Conservation (phyloP, 1,140 invertebrate genomes). For the Aphaenogaster rudis region DNA sequence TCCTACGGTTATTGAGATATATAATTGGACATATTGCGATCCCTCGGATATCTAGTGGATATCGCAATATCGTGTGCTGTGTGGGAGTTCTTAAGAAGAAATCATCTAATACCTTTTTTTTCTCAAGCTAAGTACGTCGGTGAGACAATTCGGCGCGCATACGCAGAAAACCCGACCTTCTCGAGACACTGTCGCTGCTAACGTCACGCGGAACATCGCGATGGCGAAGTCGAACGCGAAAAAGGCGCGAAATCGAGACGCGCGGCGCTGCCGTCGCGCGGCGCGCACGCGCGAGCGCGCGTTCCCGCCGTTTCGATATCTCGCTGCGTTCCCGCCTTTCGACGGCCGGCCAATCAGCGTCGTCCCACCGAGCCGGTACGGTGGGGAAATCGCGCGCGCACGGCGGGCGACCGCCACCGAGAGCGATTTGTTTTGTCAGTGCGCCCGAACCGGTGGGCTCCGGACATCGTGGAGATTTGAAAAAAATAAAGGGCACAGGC, state of each 20-base stretch:
- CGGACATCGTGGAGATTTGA: not conserved
- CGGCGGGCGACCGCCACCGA: not conserved
- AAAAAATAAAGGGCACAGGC: slow-evolving; percentile 10
- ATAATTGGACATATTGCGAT: no score
- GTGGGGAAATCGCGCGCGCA: not conserved
- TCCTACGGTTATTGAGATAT: no score
- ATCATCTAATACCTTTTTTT: no score
- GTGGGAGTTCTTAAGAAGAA: no score
- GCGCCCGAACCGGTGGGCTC: not conserved
- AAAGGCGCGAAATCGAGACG: slow-evolving; percentile 11
- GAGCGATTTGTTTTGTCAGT: slow-evolving; percentile 25
- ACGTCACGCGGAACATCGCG: not conserved
- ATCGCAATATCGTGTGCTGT: no score
- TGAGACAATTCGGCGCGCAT: no score
- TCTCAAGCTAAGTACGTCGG: no score
- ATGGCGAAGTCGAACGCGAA: not conserved
- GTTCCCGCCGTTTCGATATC: slow-evolving; percentile 46
- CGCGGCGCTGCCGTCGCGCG: no score
- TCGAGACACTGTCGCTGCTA: not conserved
- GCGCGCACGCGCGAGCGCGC: slow-evolving; percentile 23
- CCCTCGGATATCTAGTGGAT: no score
- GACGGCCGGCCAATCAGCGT: slow-evolving; percentile 58
- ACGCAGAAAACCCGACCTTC: no score
- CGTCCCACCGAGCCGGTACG: not conserved
- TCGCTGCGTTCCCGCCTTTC: not conserved